Evolutionary conservation across 2,797 vertebrate species (phyloP), one percentile per base, ranked within the genome.

Genomic region (Pangasius larnaudii): DNA sequence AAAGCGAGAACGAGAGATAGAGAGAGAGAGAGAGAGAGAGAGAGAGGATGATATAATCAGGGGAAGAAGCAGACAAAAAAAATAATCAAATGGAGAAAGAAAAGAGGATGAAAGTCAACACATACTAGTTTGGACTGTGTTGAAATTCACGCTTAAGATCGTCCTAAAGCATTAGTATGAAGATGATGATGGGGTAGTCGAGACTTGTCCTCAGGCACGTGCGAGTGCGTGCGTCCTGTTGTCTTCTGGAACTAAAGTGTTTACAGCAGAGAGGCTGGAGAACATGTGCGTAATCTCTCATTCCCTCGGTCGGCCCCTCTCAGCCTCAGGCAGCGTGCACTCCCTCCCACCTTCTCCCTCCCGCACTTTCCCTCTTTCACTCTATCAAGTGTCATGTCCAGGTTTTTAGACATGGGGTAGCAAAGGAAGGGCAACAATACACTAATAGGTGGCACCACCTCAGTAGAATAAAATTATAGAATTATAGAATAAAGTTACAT

Each of bases 181-280:
- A 61, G 53, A 56, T 74, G 86, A 88, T 61, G 84, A 49, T 59
- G 74, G 7, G 24, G 61, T 24, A 19, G 63, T 53, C 18, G n/a
- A 33, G n/a, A 13, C n/a, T 42, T 82, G 36, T 24, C 58, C 58
- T 53, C 46, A 24, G 33, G 22, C 67, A 39, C 5, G 75, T 39
- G 67, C 19, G 24, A 53, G 67, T 83, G 82, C 89, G 88, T 49
- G 83, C 87, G 56, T 91, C 85, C 86, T 90, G 88, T 87, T 61
- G 42, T 89, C 90, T 89, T 84, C 30, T 53, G 90, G 89, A 91
- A 91, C 59, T 92, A 88, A 90, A 93, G 90, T 93, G 93, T 93
- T 94, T 93, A 92, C 93, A 94, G 90, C 91, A 95, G 24, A 67
- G n/a, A 33, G 42, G 95, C 95, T 95, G 94, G 93, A 93, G 58